Evolutionary conservation across 1,140 invertebrate genomes (phyloP).

Genomic region (Leptonema lineaticorne): DNA sequence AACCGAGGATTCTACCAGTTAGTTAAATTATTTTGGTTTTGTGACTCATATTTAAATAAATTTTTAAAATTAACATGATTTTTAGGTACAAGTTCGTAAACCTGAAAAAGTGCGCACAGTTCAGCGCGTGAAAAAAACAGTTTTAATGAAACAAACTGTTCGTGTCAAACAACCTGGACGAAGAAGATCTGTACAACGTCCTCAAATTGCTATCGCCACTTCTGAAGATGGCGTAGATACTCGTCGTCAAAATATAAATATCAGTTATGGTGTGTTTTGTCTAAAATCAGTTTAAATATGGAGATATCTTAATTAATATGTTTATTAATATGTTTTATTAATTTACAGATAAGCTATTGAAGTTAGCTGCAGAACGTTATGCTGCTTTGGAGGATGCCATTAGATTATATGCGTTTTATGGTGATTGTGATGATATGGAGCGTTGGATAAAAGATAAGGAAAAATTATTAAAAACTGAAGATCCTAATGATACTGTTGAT

Average conservation of each 20-base stretch:
- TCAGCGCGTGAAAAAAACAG: slow-evolving; percentile 86
- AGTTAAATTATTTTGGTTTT: slow-evolving; percentile 38
- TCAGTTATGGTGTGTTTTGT: slow-evolving; percentile 62
- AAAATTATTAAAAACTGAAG: slow-evolving; percentile 81
- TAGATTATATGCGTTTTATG: slow-evolving; percentile 89
- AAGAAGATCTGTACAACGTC: slow-evolving; percentile 19
- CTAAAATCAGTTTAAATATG: background rate
- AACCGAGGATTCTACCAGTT: slow-evolving; percentile 76
- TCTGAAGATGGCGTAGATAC: slow-evolving; percentile 78
- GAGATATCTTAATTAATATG: background rate
- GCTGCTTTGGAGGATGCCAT: slow-evolving; percentile 90
- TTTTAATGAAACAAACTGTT: slow-evolving; percentile 83
- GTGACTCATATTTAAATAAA: background rate
- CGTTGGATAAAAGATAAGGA: slow-evolving; percentile 97
- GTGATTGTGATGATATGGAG: slow-evolving; percentile 98
- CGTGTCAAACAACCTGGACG: slow-evolving; percentile 55
- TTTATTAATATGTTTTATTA: background rate
- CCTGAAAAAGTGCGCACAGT: slow-evolving; percentile 80
- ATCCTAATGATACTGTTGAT: slow-evolving; percentile 87
- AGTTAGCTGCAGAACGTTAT: slow-evolving; percentile 76
- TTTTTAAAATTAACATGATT: too few relatives aligned
- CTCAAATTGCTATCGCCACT: background rate
- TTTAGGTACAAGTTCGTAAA: slow-evolving; percentile 78
- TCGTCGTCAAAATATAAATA: slow-evolving; percentile 76
- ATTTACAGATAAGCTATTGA: slow-evolving; percentile 65